A percentile compares a stretch with the other conserved stretches of the same genome.
phyloP scores from a whole-genome alignment of 2,797 vertebrate species.

The Sus cebifrons region DNA sequence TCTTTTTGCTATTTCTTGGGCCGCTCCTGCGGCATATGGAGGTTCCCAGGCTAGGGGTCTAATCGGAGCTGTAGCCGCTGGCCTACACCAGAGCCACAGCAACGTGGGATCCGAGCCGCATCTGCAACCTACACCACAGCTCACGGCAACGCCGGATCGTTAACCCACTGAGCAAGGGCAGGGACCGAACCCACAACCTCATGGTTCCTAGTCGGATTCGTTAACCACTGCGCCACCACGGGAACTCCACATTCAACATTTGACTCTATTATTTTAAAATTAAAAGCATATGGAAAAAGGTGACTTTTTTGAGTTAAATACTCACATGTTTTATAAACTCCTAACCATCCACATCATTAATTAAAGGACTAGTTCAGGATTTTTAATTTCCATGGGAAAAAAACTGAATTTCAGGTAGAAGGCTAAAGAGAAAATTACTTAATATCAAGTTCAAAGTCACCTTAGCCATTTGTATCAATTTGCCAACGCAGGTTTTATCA shows the following conservation, averaged over 20 bases:
- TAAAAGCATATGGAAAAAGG: constrained; percentile 15
- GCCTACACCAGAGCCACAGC: too few species aligned
- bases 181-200: too few species aligned
- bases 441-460: constrained; percentile 88
- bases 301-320: constrained; percentile 18
- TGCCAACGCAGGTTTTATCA: constrained; percentile 88
- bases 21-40: too few species aligned
- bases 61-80: too few species aligned
- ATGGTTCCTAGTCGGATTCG: too few species aligned
- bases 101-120: too few species aligned
- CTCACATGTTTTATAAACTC: constrained; percentile 52
- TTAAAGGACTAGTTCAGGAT: background rate
- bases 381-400: constrained; percentile 70
- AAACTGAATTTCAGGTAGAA: constrained; percentile 68
- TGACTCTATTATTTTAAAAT: constrained; percentile 65
- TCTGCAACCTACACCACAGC: too few species aligned
- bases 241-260: background rate
- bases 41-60: too few species aligned
- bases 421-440: constrained; percentile 62
- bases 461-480: constrained; percentile 78
- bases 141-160: too few species aligned
- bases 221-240: too few species aligned
- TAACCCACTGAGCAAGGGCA: too few species aligned
- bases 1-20: too few species aligned
- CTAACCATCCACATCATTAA: background rate